Percentiles rank a stretch among this genome's conserved stretches.
These are phyloP conservation scores for Troglohyphantes excavatus DNA, from an alignment of 2,888 invertebrate genomes.

Conservation along the genomic window DNA sequence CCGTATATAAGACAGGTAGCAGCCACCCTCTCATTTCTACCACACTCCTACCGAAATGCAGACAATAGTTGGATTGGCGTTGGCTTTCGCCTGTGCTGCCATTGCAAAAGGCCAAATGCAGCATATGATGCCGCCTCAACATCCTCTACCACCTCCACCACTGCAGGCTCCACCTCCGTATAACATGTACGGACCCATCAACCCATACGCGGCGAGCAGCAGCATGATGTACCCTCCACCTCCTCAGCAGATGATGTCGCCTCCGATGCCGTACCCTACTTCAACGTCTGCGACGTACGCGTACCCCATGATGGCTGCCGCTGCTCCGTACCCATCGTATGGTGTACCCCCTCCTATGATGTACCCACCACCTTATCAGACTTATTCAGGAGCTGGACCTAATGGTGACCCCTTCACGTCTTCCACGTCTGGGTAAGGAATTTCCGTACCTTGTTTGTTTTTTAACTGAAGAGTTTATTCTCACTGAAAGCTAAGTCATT, in stretches of 20 bases:
- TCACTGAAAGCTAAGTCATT: too few species aligned
- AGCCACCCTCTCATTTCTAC: not conserved
- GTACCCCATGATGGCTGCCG: constrained; percentile 54
- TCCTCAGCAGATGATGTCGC: constrained; percentile 43
- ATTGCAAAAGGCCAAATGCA: constrained; percentile 29
- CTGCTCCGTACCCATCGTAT: constrained; percentile 35
- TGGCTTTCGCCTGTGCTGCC: not conserved
- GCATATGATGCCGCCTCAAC: constrained; percentile 18
- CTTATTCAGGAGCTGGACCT: constrained; percentile 68
- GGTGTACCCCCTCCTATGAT: constrained; percentile 54
- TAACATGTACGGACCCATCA: constrained; percentile 59
- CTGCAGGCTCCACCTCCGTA: constrained; percentile 64
- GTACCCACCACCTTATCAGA: constrained; percentile 69
- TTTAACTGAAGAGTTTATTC: too few species aligned
- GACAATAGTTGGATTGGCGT: constrained; percentile 27
- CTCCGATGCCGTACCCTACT: constrained; percentile 23
- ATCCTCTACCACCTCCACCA: constrained; percentile 2
- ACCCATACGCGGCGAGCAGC: constrained; percentile 29
- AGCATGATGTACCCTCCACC: constrained; percentile 36
- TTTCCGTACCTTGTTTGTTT: too few species aligned
- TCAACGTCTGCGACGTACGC: constrained; percentile 29
- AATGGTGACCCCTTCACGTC: constrained; percentile 65
- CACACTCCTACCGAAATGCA: not conserved
- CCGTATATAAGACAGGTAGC: constrained; percentile 30
- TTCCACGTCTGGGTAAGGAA: constrained; percentile 61